phyloP scores from a whole-genome alignment of 2,888 invertebrate genomes.

The Phragmatobia fuliginosa region DNA sequence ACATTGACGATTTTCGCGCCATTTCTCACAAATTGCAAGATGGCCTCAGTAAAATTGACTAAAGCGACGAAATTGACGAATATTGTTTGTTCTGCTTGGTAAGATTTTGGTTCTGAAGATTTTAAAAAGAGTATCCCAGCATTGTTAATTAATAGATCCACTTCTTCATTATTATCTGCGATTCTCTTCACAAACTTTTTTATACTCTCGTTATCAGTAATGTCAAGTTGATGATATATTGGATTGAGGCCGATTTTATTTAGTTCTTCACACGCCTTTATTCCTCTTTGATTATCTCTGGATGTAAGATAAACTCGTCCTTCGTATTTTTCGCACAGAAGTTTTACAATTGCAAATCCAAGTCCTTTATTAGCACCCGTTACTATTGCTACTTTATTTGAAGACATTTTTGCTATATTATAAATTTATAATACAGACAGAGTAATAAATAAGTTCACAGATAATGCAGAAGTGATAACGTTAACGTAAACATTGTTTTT shows the following conservation, averaged over 20 bases:
- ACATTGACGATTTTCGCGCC: conserved; percentile 91
- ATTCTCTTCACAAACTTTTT: conserved; percentile 84
- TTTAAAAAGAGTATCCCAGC: conserved; percentile 86
- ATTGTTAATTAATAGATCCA: conserved; percentile 92
- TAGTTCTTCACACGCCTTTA: conserved; percentile 85
- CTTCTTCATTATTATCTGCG: conserved; percentile 84
- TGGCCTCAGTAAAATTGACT: conserved; percentile 81
- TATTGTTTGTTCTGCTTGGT: conserved; percentile 73
- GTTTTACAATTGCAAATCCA: conserved; percentile 89
- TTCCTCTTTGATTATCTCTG: conserved; percentile 86
- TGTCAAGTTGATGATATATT: conserved; percentile 90
- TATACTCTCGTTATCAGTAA: conserved; percentile 87
- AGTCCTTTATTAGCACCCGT: conserved; percentile 92
- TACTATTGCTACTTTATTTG: conserved; percentile 78
- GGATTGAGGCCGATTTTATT: conserved; percentile 80
- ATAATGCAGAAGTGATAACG: conserved; percentile 1
- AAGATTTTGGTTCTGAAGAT: conserved; percentile 64
- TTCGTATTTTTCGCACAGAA: conserved; percentile 88
- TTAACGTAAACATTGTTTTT: background rate
- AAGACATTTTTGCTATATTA: conserved; percentile 52
- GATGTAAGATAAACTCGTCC: conserved; percentile 91
- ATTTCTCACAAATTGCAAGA: conserved; percentile 89
- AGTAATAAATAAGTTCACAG: background rate
- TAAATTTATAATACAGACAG: background rate
- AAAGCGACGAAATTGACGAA: conserved; percentile 71